Evolutionary conservation across 1,140 invertebrate species (phyloP), one percentile per base, ranked within the genome.

Genomic region (Metopolophium dirhodum): DNA sequence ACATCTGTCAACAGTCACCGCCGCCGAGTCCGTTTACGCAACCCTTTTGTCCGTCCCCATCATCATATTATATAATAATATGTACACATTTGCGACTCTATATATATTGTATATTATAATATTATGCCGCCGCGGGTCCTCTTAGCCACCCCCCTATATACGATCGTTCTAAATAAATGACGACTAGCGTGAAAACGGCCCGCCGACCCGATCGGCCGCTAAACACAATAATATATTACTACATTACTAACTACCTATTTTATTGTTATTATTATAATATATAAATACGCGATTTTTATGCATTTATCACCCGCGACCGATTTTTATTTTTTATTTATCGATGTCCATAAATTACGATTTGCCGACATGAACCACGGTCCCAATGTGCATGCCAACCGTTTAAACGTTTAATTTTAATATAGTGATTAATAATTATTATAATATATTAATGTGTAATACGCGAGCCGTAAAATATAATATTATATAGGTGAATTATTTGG

Each of bases 1-100:
- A 90, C 89, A 90, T 90, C 89, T 90, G 89, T 88, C 86, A 88
- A 57, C 86, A 51, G 86, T 88, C 86, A 41, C 35, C 2, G n/a
- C 47, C 23, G 41, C 37, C 54, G 18, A 54, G n/a, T 90, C n/a
- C 37, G 54, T 90, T 57, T 37, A 41, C 51, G n/a, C 54, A 90
- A 91, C 89, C 89, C 89, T 45, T 82, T 91, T 77, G 61, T 77
- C n/a, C 41, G 23, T 88, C 86, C 30, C 86, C 37, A 86, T 41
- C 47, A 26, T 30, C 37, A 86, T 41, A n/a, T 9, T 14, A 30
- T 22, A 77, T 77, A n/a, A 77, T 77, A n/a, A 35, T 77, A 35
- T 77, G 14, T 77, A 77, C 61, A 35, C 61, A n/a, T 77, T 77
- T 77, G n/a, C 30, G 14, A 77, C n/a, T 68, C n/a, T 18, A n/a